Evolutionary conservation across 2,797 vertebrate species (phyloP).

Genomic region (Periparus ater): DNA sequence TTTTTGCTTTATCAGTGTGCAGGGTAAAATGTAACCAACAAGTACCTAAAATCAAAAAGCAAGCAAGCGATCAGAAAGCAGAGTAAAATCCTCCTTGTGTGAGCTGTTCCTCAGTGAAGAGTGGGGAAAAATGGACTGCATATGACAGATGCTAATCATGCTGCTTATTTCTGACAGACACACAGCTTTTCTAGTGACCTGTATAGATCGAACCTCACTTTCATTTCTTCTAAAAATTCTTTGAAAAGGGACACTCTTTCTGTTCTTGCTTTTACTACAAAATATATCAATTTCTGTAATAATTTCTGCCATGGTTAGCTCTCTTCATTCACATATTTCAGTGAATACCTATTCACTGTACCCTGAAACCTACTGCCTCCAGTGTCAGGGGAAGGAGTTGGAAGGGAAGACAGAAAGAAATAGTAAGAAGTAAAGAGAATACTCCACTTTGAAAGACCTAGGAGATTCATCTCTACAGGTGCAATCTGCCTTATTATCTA

Average conservation of each 20-base stretch:
- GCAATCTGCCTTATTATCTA: background rate
- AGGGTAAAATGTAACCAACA: background rate
- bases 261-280: background rate
- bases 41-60: background rate
- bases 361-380: background rate
- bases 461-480: background rate
- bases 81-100: background rate
- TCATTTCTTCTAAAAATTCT: background rate
- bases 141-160: background rate
- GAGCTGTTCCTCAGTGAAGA: background rate
- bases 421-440: background rate
- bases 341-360: too few relatives aligned
- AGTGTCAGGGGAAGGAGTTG: background rate
- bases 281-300: background rate
- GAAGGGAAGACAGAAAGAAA: background rate
- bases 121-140: background rate
- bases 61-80: background rate
- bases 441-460: background rate
- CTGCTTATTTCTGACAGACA: background rate
- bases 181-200: background rate
- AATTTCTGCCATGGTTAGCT: background rate
- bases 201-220: background rate
- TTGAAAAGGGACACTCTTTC: background rate
- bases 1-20: background rate
- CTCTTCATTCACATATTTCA: background rate